Base-by-base conservation (phyloP, 2,888 invertebrate genomes). In the Caenorhabditis macrosperma region DNA sequence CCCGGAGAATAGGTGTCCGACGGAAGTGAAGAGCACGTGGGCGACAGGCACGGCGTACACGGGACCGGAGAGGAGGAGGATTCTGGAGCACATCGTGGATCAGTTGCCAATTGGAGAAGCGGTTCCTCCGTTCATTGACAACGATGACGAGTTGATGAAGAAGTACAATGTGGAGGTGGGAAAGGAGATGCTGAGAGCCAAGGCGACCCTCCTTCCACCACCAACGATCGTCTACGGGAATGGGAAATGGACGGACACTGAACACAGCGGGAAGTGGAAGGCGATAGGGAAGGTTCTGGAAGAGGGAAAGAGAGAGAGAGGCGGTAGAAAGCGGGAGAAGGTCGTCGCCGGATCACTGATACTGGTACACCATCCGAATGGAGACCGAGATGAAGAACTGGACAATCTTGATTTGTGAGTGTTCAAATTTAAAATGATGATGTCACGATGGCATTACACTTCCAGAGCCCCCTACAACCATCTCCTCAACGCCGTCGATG, bases 181-280 rank as follows among this genome's bases (percentile, higher is more conserved):
- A 3, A 67, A 63, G n/a, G 44, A 75, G 20, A 52, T 75, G 50
- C 24, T 75, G n/a, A 38, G 26, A 5, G 48, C 52, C 17, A 63
- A 63, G 5, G 79, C 69, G 4, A 60, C 69, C 15, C 17, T 80
- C 0, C 66, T 80, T 1, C 79, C 79, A 9, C 20, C 46, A 1
- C 81, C 76, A 1, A 67, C 72, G 0, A 20, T 76, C 7, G 35
- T 55, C 20, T 77, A 72, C 26, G 81, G 60, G 52, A 59, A 59
- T 46, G 24, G 50, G 9, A 50, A 9, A 4, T 48, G 59, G 38
- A 7, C 12, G 0, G 63, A 72, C 41, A 15, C 0, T 1, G 33
- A 63, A 0, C 44, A 33, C 15, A 10, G 28, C n/a, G 72, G 63
- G 30, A 46, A 55, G 9, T 72, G 72, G 72, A 35, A 54, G 12